Percentiles rank a stretch among this genome's conserved stretches.
Evolutionary conservation across 2,797 vertebrate genomes (phyloP).

Genomic region (Ctenopoma multispine): DNA sequence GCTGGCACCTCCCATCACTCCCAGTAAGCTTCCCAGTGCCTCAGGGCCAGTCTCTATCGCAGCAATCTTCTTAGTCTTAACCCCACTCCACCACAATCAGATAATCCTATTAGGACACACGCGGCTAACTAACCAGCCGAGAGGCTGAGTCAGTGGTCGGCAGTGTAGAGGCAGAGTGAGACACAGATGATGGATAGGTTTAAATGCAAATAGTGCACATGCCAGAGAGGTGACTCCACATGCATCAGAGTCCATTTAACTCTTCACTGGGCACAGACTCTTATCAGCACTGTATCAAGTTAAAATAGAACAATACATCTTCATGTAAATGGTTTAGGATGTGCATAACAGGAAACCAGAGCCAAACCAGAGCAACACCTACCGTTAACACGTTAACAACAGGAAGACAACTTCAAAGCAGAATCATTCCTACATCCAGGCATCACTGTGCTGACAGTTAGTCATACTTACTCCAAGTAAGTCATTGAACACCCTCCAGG

Average conservation of each 20-base stretch:
- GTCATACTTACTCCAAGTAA: slow-evolving; percentile 42
- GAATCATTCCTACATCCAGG: slow-evolving; percentile 7
- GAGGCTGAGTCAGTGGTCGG: slow-evolving; percentile 29
- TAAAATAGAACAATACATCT: not conserved
- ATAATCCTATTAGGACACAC: slow-evolving; percentile 69
- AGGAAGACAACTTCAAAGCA: slow-evolving; percentile 34
- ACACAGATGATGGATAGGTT: slow-evolving; percentile 5
- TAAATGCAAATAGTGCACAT: slow-evolving; percentile 16
- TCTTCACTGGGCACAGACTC: not conserved
- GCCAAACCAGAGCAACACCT: not conserved
- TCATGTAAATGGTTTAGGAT: not conserved
- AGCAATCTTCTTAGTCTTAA: slow-evolving; percentile 72
- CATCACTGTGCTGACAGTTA: slow-evolving; percentile 17
- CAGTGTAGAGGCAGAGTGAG: slow-evolving; percentile 19
- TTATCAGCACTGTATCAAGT: not conserved
- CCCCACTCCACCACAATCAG: slow-evolving; percentile 56
- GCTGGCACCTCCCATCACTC: slow-evolving; percentile 34
- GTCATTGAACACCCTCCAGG: slow-evolving; percentile 45
- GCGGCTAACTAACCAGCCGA: slow-evolving; percentile 21
- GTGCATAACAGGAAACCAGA: not conserved
- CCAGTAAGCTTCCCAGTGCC: slow-evolving; percentile 29
- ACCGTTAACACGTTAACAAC: not conserved
- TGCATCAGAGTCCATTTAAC: slow-evolving; percentile 22
- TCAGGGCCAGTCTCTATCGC: slow-evolving; percentile 36
- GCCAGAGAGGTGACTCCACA: not conserved